Conservation (phyloP, 1,140 invertebrate species). For the Aleiodes sp. region DNA sequence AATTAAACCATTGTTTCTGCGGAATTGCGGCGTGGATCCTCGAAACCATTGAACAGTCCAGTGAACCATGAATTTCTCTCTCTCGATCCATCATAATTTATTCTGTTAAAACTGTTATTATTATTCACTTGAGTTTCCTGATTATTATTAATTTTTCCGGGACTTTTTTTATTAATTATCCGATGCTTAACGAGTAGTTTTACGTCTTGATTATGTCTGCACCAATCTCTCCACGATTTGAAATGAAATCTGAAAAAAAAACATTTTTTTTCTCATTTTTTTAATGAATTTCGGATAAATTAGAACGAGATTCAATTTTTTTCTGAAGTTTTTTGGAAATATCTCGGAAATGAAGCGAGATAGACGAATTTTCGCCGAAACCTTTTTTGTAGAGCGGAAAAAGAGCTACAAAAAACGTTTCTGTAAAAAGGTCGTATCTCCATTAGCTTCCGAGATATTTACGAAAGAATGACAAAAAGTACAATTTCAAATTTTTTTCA, state of each 20-base stretch:
- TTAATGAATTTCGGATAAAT: background rate
- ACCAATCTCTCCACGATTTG: slow-evolving; percentile 51
- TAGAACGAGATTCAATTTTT: slow-evolving; percentile 7
- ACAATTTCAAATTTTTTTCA: no score
- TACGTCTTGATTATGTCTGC: slow-evolving; percentile 50
- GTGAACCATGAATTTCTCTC: background rate
- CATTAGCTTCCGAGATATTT: no score
- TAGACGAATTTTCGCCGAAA: no score
- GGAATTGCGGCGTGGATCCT: slow-evolving; percentile 33
- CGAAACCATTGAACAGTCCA: slow-evolving; percentile 29
- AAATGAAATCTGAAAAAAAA: slow-evolving; percentile 50
- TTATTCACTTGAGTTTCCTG: no score
- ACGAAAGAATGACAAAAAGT: no score
- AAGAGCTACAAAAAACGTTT: no score
- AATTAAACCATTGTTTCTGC: slow-evolving; percentile 36
- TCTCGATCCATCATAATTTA: background rate
- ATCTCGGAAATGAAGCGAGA: no score
- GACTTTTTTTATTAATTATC: slow-evolving; percentile 2
- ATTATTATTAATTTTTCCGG: slow-evolving; percentile 17
- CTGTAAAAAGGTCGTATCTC: no score
- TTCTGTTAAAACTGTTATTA: background rate
- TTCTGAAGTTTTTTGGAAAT: background rate
- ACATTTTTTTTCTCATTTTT: slow-evolving; percentile 8
- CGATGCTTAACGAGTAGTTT: slow-evolving; percentile 45
- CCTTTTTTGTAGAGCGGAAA: no score